Base-by-base conservation (phyloP, 2,797 vertebrate species). In the Cetoscarus ocellatus region DNA sequence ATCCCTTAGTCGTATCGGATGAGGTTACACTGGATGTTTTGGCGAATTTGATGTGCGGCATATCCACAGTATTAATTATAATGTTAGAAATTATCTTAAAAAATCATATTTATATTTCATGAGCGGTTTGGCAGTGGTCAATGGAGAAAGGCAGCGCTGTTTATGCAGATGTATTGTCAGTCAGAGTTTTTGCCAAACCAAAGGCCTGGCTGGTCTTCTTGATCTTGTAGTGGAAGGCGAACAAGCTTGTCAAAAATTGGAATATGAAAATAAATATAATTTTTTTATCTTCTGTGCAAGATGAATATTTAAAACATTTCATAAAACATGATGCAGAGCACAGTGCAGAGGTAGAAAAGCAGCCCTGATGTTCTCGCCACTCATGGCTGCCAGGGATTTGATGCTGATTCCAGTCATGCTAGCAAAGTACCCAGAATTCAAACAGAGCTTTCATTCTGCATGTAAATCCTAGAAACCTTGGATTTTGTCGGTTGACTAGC, bases 151-250 rank as follows among this genome's bases (percentile, higher is more conserved):
- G 59, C 73, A 69, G 71, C 57, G 51, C 52, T 70, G 48, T 86
- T 89, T 84, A 68, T 75, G 78, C 80, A 77, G 62, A 86, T 74
- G 71, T 67, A 79, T 79, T 75, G 67, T 82, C 64, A 73, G 68
- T 80, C 63, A 36, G 49, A 53, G 15, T 45, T 69, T 70, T 70
- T 79, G 72, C 73, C 62, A 83, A 88, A 75, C 67, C 73, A 61
- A 71, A 60, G 58, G 55, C 35, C 50, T 80, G 56, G 27, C 53
- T 82, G 56, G 57, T 61, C 53, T 40, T 62, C 61, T 79, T 65
- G 19, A 57, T 61, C 10, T 14, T 50, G 50, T 50, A 40, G 60
- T 43, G 18, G 5, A 64, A 66, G 51, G 79, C 65, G 69, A 52
- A 79, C 48, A 74, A 84, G 82, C 69, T 61, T 34, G 38, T 27